phyloP scores from a whole-genome alignment of 2,797 vertebrate genomes.

The Xenops minutus region DNA sequence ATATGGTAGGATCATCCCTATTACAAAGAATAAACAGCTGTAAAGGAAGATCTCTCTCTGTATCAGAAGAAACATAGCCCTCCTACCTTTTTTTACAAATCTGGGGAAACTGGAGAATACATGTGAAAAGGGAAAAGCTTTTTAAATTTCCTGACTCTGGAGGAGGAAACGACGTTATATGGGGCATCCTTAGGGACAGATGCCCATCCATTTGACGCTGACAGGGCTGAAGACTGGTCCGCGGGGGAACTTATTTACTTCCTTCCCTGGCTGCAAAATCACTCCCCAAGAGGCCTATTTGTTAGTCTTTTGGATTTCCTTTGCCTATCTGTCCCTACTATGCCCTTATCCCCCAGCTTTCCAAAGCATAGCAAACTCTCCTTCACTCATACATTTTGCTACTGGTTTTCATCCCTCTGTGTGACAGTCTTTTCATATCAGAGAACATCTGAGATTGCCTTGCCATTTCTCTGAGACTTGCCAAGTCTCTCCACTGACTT shows the following conservation, averaged over 20 bases:
- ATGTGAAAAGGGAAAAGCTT: background rate
- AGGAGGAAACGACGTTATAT: rapidly evolving
- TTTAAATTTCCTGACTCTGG: background rate
- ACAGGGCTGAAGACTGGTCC: background rate
- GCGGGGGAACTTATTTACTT: background rate
- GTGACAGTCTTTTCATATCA: background rate
- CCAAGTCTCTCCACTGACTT: background rate
- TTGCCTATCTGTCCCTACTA: rapidly evolving
- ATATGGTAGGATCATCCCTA: background rate
- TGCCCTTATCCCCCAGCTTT: background rate
- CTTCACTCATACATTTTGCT: background rate
- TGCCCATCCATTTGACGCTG: background rate
- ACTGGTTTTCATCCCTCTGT: background rate
- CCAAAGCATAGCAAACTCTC: background rate
- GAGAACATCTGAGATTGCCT: background rate
- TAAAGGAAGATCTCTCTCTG: background rate
- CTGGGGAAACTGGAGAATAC: background rate
- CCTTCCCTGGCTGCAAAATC: background rate
- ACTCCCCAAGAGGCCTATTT: background rate
- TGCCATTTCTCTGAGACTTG: background rate
- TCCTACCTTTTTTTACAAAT: background rate
- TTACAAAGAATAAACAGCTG: background rate
- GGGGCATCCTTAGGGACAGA: rapidly evolving
- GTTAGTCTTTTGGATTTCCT: background rate
- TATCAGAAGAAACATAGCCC: background rate